phyloP scores from a whole-genome alignment of 1,140 invertebrate species.

The Saccostrea echinata region DNA sequence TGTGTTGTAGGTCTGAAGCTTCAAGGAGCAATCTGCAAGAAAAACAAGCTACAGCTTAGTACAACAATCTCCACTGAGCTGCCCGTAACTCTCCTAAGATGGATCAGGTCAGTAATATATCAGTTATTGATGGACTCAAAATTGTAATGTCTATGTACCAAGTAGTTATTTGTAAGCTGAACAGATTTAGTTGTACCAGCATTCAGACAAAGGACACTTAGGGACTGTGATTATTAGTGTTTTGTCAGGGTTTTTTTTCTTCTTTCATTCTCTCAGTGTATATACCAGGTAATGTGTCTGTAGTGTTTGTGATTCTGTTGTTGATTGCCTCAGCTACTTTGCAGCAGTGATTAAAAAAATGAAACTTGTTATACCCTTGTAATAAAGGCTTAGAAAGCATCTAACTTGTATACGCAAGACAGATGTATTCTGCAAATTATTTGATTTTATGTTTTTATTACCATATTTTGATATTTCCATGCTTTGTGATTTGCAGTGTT shows the following conservation, averaged over 20 bases:
- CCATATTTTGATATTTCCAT: too few species aligned
- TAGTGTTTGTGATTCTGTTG: neutral
- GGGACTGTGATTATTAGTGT: neutral
- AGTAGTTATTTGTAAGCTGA: too few species aligned
- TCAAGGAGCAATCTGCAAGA: constrained; percentile 95
- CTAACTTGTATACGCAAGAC: too few species aligned
- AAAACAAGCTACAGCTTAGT: constrained; percentile 94
- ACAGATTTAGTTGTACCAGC: too few species aligned
- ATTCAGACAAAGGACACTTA: too few species aligned
- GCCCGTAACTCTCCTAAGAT: constrained; percentile 91
- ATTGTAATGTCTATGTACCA: neutral
- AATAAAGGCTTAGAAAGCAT: too few species aligned
- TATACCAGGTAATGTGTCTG: constrained; percentile 17
- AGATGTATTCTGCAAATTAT: too few species aligned
- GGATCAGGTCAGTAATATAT: constrained; percentile 84
- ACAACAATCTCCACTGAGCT: constrained; percentile 96
- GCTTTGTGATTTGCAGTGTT: neutral
- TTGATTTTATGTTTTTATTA: too few species aligned
- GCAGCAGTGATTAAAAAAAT: neutral
- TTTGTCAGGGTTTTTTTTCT: neutral
- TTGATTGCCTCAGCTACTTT: neutral
- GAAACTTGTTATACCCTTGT: too few species aligned
- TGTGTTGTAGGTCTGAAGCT: constrained; percentile 89
- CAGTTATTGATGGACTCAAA: neutral
- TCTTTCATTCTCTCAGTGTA: constrained; percentile 28